Evolutionary conservation across 2,113 vertebrate species (phyloP), one percentile per base, ranked within the genome.

Genomic region (Ameiurus melas): DNA sequence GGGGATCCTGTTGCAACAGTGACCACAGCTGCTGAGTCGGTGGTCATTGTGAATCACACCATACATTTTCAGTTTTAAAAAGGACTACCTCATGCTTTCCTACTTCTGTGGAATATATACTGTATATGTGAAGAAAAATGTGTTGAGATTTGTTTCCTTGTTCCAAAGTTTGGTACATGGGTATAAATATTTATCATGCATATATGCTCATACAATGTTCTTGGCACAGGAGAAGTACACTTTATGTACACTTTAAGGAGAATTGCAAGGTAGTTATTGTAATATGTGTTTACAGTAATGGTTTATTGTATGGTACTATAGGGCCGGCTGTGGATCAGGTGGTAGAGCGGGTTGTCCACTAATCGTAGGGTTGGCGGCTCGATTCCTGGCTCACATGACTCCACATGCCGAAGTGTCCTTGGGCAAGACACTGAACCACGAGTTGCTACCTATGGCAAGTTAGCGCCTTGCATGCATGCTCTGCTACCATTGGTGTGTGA

Each of bases 11-110:
- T 58, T 83, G 55, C 17, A 39, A 87, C 79, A 75, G 80, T 51
- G 89, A 58, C 53, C 68, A 43, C 83, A 91, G 88, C 86, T 91
- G 87, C 84, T 82, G 58, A 47, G 73, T 47, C 64, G 27, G 22
- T 62, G 77, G 75, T 83, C 83, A 53, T 79, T 25, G 33, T 89
- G 71, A 47, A 79, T 71, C 43, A 79, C 88, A 80, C 55, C 33
- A 89, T 91, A 75, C 73, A 89, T 83, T 55, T 89, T 55, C 53
- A 55, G 19, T 64, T 19, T 22, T 5, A 33, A 36, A 58, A 68
- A 51, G 22, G 30, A 16, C 4, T 58, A 39, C 1, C 6, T 25
- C 77, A 47, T 58, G 4, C 13, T 58, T 19, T 86, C 10, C 16
- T 58, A 10, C 19, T 73, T 73, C 70, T 39, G 33, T 39, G 33